Conservation (phyloP, 37 sponge, comb jelly and placozoan species). For the Spongilla lacustris region DNA sequence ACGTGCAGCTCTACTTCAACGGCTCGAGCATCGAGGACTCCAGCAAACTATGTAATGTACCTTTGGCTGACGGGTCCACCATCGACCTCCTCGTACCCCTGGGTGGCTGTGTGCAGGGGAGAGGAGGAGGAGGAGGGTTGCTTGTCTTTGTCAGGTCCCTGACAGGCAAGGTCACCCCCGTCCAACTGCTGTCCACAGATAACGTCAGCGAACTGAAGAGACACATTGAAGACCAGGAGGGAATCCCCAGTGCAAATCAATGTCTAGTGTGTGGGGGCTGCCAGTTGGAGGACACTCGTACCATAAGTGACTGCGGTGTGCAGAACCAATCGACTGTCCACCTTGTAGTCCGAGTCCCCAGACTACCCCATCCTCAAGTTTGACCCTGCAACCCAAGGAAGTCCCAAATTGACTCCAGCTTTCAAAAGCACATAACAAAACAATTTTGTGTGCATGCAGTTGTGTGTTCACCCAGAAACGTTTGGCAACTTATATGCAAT, state of each 20-base stretch:
- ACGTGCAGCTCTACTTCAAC: constrained; percentile 29
- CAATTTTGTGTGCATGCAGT: too few species aligned
- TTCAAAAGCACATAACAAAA: too few species aligned
- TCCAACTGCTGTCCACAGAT: constrained; percentile 15
- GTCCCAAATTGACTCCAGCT: neutral
- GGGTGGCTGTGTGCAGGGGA: neutral
- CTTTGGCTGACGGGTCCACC: neutral
- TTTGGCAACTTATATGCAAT: too few species aligned
- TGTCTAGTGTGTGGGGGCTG: constrained; percentile 48
- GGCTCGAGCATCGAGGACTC: constrained; percentile 30
- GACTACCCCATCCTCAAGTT: neutral
- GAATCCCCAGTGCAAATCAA: constrained; percentile 28
- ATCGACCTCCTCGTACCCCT: constrained; percentile 13
- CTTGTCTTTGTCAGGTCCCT: constrained; percentile 56
- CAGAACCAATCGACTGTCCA: constrained; percentile 59
- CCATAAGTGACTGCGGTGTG: constrained; percentile 6
- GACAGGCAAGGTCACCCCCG: constrained; percentile 37
- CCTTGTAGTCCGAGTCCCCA: constrained; percentile 48
- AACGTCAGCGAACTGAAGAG: constrained; percentile 32
- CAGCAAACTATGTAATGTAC: constrained; percentile 6
- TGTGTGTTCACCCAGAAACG: too few species aligned
- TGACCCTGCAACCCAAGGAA: neutral
- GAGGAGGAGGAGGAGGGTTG: neutral
- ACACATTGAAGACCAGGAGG: constrained; percentile 36
- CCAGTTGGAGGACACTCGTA: constrained; percentile 9